Evolutionary conservation across 2,797 vertebrate genomes (phyloP), one percentile per base, ranked within the genome.

Genomic region (Chelon labrosus): DNA sequence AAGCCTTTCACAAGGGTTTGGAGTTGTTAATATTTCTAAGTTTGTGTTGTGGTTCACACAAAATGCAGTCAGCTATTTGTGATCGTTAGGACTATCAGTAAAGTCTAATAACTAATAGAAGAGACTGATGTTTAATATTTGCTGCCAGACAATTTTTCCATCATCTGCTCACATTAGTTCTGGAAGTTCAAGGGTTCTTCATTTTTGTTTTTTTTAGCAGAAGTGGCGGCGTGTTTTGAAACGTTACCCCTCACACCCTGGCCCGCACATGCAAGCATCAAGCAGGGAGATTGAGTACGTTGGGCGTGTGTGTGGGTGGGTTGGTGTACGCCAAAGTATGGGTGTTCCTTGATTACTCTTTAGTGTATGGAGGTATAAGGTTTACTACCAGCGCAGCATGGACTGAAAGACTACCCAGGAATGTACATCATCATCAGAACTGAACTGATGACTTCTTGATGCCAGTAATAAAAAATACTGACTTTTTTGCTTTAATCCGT

Each of bases 171-270:
- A 54, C 63, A 79, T 86, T 74, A 67, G 17, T 80, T 86, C 75
- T 66, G 68, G 63, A 75, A 78, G 57, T 73, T 84, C 73, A 70
- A 65, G 74, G 65, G 55, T 67, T 71, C 55, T 65, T 88, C 58
- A 59, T 84, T 67, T 68, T 60, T 83, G 69, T n/a, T n/a, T 62
- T 72, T 65, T 39, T 79, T 62, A 90, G 63, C 63, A 70, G 64
- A 77, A 38, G 58, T 70, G 79, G 73, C 65, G 11, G 58, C 60
- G 79, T 83, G 66, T 89, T 90, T 91, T 77, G 91, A 92, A 89
- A 92, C 35, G 37, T 77, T 85, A 89, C 60, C 77, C 75, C 73
- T 73, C 65, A 79, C 63, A 87, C 66, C 52, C 74, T 16, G 3
- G 20, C 5, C 58, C 66, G 65, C 81, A 77, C 70, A 68, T 83